phyloP scores from a whole-genome alignment of 2,113 vertebrate species.

The Podarcis muralis region DNA sequence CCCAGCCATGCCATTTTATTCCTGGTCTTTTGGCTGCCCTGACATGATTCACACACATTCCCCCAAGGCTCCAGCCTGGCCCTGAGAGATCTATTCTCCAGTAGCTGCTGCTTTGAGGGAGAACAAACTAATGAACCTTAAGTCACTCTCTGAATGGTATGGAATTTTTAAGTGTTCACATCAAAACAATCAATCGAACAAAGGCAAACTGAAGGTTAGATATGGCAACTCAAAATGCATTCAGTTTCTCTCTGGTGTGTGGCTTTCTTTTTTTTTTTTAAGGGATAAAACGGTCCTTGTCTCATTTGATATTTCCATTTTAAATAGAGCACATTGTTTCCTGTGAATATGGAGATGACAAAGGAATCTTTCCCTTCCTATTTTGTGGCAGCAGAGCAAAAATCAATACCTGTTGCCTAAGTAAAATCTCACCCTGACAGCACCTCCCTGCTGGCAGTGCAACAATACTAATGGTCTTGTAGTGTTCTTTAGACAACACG shows the following conservation, averaged over 20 bases:
- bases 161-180: not conserved
- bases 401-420: conserved; percentile 77
- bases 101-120: not conserved
- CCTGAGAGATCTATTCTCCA: no score
- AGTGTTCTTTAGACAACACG: conserved; percentile 70
- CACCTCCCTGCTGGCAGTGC: conserved; percentile 62
- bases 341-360: conserved; percentile 10
- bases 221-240: not conserved
- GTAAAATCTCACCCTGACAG: conserved; percentile 75
- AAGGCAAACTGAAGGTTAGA: not conserved
- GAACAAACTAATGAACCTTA: not conserved
- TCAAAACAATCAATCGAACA: not conserved
- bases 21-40: no score
- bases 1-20: no score
- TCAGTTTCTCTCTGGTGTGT: not conserved
- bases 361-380: conserved; percentile 48
- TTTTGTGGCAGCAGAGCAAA: conserved; percentile 56
- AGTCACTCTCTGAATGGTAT: not conserved
- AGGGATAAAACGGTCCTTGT: not conserved
- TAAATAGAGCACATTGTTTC: not conserved
- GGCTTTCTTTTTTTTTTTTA: not conserved
- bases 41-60: no score
- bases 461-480: conserved; percentile 73
- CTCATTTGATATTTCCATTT: not conserved
- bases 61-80: no score